Base-by-base conservation (phyloP, 2,888 invertebrate species). In the Torymus auratus region DNA sequence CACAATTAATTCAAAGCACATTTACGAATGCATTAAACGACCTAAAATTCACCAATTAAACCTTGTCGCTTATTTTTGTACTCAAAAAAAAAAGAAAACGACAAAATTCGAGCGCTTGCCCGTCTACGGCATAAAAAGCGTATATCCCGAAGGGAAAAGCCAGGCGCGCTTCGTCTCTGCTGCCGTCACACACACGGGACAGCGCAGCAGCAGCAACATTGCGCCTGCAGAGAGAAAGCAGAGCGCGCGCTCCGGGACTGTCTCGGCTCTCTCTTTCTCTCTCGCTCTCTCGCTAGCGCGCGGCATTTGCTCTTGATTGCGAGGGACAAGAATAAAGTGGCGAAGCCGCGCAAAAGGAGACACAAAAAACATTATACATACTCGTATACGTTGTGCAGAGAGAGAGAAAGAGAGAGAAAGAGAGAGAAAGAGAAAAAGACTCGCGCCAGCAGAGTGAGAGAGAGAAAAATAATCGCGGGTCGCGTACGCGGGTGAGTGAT, bases 401-500 rank as follows among this genome's bases (percentile, higher is more conserved):
- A 10, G 58, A 52, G 50, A 20, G 15, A 55, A 17, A 28, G 55
- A 20, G 58, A 60, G 70, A 55, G 28, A 56, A 67, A 41, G 41
- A 64, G 41, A 20, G 20, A 20, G 20, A 41, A 1, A 60, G 17
- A 10, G 58, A 52, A 15, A 20, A 10, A 55, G 41, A 28, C 23
- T 23, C n/a, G 61, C 70, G 76, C 23, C 55, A 50, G 2, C 41
- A 60, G 61, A 15, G 41, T 23, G 70, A 50, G 15, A 64, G 50
- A 50, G n/a, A 28, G 71, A 52, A 61, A 65, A 65, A 73, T 71
- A 61, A 71, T 73, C 64, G 17, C 1, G 56, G 23, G 60, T 20
- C 58, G 81, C 83, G 79, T 71, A 84, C 70, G 82, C 80, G 73
- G 82, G 84, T 86, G 87, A 88, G 85, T 85, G 87, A 88, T 86